phyloP scores from a whole-genome alignment of 2,888 invertebrate species.

The Dysmachus trigonus region DNA sequence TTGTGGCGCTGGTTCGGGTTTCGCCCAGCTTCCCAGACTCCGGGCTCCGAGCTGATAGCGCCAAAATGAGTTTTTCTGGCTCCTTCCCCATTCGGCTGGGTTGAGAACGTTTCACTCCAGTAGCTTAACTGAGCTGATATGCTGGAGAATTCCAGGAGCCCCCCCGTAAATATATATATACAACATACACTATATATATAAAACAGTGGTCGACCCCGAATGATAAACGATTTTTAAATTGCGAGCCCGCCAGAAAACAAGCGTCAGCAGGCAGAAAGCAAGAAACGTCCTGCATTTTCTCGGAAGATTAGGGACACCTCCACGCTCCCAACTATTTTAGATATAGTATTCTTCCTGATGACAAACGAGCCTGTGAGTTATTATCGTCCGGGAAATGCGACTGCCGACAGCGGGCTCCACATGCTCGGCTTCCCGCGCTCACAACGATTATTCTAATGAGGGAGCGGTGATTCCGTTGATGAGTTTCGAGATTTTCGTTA shows the following conservation, averaged over 20 bases:
- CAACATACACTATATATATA: no score
- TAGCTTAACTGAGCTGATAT: neutral
- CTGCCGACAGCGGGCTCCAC: neutral
- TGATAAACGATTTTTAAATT: slow-evolving; percentile 42
- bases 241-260: slow-evolving; percentile 29
- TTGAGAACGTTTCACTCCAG: neutral
- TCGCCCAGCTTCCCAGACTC: neutral
- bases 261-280: neutral
- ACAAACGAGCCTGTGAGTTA: slow-evolving; percentile 18
- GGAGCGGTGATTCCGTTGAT: neutral
- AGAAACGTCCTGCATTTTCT: neutral
- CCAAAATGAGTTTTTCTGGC: slow-evolving; percentile 8
- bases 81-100: neutral
- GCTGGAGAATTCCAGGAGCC: neutral
- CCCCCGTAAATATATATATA: neutral
- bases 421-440: neutral
- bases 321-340: neutral
- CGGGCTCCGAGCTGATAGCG: neutral
- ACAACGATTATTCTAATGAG: neutral
- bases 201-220: neutral
- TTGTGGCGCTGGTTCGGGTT: neutral
- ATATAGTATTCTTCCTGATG: neutral
- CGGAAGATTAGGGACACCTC: neutral
- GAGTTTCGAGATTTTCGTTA: neutral
- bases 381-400: neutral